A percentile compares a stretch with the other conserved stretches of the same genome.
Conservation (phyloP, 2,797 vertebrate genomes). For the Pantherophis alleghaniensis region DNA sequence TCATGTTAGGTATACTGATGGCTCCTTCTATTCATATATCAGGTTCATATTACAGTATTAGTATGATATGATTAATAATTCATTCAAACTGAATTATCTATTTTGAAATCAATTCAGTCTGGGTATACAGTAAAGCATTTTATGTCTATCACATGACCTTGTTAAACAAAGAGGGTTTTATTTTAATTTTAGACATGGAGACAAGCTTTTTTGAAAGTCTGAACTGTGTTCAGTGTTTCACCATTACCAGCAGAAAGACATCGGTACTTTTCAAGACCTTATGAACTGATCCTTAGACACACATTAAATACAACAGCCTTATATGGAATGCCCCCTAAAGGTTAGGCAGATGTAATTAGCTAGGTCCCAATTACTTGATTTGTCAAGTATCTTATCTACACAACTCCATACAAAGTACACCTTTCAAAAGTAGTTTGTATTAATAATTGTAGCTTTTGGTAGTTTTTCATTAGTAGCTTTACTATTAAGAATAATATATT, state of each 20-base stretch:
- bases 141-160: constrained; percentile 1
- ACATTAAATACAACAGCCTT: neutral
- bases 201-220: neutral
- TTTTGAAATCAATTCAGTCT: constrained; percentile 44
- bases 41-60: neutral
- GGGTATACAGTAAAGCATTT: neutral
- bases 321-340: neutral
- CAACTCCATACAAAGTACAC: neutral
- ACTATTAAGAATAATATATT: neutral
- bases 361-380: neutral
- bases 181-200: constrained; percentile 30
- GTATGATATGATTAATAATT: constrained; percentile 17
- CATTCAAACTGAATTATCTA: constrained; percentile 27
- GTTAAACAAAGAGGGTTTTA: constrained; percentile 22
- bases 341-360: neutral
- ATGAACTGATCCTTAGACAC: neutral
- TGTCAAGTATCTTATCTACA: neutral
- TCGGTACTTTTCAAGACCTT: neutral
- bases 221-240: neutral
- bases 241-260: neutral
- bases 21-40: neutral
- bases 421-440: neutral
- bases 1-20: neutral
- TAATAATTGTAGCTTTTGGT: neutral
- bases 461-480: neutral